Percentiles rank a stretch among this genome's conserved stretches.
Conservation (phyloP, 1,140 invertebrate species). For the Achroia grisella region DNA sequence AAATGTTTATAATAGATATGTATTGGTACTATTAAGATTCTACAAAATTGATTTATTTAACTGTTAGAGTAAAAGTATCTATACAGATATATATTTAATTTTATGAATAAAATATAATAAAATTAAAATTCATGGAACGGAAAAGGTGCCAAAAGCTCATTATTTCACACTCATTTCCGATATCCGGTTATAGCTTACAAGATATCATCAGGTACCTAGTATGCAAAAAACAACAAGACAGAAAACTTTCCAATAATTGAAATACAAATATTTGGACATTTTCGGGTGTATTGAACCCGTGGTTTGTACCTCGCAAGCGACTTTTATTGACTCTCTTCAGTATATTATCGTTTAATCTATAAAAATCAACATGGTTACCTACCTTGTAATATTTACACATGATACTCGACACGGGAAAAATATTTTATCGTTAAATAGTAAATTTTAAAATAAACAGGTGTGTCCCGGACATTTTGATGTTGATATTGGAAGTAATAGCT, state of each 20-base stretch:
- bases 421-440: slow-evolving; percentile 28
- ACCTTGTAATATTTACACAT: slow-evolving; percentile 34
- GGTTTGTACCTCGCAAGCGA: slow-evolving; percentile 1
- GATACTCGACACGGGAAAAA: slow-evolving; percentile 56
- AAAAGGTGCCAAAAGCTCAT: too few relatives aligned
- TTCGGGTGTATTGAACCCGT: slow-evolving; percentile 39
- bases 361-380: slow-evolving; percentile 57
- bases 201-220: too few relatives aligned
- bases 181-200: too few relatives aligned
- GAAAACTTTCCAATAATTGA: slow-evolving; percentile 12
- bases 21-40: too few relatives aligned
- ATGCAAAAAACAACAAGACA: not conserved
- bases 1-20: too few relatives aligned
- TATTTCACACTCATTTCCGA: too few relatives aligned
- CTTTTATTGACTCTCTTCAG: slow-evolving; percentile 25
- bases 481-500: slow-evolving; percentile 13
- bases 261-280: slow-evolving; percentile 27
- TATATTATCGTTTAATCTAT: slow-evolving; percentile 47
- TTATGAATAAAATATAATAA: too few relatives aligned
- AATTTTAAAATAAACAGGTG: slow-evolving; percentile 51
- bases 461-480: slow-evolving; percentile 15
- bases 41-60: too few relatives aligned
- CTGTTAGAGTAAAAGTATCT: too few relatives aligned
- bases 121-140: too few relatives aligned
- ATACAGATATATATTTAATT: too few relatives aligned